A percentile compares a stretch with the other conserved stretches of the same genome.
Conservation (phyloP, 2,113 vertebrate genomes). For the Hirundichthys speculiger region DNA sequence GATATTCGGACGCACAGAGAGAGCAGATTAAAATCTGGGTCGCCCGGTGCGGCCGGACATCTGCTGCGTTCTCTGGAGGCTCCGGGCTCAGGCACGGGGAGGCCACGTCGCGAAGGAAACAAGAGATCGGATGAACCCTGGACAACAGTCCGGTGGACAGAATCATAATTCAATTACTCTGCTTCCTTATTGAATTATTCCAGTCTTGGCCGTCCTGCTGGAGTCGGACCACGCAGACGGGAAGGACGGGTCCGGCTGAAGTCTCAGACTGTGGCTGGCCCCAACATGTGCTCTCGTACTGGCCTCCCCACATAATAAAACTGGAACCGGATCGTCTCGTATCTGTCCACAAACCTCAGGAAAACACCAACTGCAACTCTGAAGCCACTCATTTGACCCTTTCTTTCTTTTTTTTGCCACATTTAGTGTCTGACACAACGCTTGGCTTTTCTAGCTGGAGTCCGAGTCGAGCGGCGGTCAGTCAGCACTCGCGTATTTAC, state of each 20-base stretch:
- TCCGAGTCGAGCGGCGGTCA: slow-evolving; percentile 11
- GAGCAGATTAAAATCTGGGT: slow-evolving; percentile 41
- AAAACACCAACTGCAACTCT: slow-evolving; percentile 15
- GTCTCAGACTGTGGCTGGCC: slow-evolving; percentile 37
- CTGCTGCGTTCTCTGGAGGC: slow-evolving; percentile 42
- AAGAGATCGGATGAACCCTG: slow-evolving; percentile 55
- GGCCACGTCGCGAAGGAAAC: slow-evolving; percentile 40
- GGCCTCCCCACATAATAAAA: too few species aligned
- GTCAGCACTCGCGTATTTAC: slow-evolving; percentile 15
- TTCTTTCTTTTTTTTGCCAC: slow-evolving; percentile 12
- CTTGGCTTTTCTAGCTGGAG: too few species aligned
- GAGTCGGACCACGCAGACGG: slow-evolving; percentile 37
- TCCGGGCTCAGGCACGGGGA: slow-evolving; percentile 11
- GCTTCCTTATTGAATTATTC: slow-evolving; percentile 75
- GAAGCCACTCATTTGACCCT: too few species aligned
- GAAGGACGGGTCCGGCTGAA: slow-evolving; percentile 42
- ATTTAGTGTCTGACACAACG: too few species aligned
- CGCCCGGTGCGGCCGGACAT: slow-evolving; percentile 47
- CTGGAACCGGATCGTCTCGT: slow-evolving; percentile 23
- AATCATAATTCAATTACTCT: slow-evolving; percentile 67
- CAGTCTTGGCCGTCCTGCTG: slow-evolving; percentile 35
- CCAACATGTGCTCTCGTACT: background rate
- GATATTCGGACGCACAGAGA: slow-evolving; percentile 19
- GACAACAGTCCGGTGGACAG: slow-evolving; percentile 61
- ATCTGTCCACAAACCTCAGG: slow-evolving; percentile 6